Evolutionary conservation across 2,797 vertebrate species (phyloP).

Genomic region (Hipposideros larvatus): DNA sequence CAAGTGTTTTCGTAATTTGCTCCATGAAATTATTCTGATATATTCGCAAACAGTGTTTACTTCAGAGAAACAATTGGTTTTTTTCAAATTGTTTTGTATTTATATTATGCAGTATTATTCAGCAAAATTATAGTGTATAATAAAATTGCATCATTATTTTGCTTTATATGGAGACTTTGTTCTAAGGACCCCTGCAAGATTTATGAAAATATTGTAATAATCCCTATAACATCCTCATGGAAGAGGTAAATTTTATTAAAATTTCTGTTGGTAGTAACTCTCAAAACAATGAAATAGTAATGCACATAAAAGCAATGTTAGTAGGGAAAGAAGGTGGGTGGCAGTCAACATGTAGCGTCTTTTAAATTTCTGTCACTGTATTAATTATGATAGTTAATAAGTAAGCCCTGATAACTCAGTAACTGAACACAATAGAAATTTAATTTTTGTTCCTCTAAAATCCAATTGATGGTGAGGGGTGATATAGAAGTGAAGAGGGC

Average conservation of each 20-base stretch:
- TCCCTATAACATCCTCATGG: not conserved
- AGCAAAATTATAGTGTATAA: constrained; percentile 60
- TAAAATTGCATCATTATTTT: constrained; percentile 67
- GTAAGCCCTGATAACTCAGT: not conserved
- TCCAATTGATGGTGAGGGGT: not conserved
- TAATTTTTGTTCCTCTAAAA: constrained; percentile 10
- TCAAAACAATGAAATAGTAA: constrained; percentile 10
- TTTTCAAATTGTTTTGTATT: constrained; percentile 69
- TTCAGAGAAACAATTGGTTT: constrained; percentile 68
- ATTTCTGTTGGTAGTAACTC: constrained; percentile 41
- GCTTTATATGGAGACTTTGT: not conserved
- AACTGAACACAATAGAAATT: not conserved
- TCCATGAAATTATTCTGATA: constrained; percentile 77
- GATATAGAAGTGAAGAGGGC: not conserved
- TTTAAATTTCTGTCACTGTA: not conserved
- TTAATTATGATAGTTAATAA: not conserved
- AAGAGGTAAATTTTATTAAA: constrained; percentile 55
- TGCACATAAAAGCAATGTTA: not conserved
- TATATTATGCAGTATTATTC: constrained; percentile 52
- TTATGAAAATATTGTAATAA: constrained; percentile 42
- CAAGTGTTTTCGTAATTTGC: constrained; percentile 71
- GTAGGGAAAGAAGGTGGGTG: not conserved
- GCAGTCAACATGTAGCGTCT: not conserved
- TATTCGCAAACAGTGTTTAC: constrained; percentile 59
- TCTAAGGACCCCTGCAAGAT: constrained; percentile 36